Percentiles rank a stretch among this genome's conserved stretches.
These are phyloP conservation scores for Garra rufa DNA, from an alignment of 2,113 vertebrate genomes.

Conservation along the genomic window DNA sequence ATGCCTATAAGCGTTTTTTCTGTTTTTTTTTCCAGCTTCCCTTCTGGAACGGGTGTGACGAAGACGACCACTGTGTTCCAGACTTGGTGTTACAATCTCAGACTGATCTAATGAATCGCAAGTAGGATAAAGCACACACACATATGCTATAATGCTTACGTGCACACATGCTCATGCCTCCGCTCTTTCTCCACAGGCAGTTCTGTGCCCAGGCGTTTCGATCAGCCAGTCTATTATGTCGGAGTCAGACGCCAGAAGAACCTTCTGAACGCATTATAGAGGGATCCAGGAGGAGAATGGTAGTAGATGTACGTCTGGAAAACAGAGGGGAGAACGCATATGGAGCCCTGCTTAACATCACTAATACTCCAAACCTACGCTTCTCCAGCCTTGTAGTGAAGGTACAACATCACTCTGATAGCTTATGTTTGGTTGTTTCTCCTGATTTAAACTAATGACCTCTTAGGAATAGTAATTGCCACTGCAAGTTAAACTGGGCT, in stretches of 20 bases:
- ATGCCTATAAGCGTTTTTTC: background rate
- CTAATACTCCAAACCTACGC: conserved; percentile 87
- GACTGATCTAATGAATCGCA: conserved; percentile 85
- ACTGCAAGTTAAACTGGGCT: background rate
- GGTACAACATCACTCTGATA: conserved; percentile 65
- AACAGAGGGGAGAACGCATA: conserved; percentile 96
- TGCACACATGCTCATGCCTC: background rate
- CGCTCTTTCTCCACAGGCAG: conserved; percentile 74
- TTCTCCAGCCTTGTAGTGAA: conserved; percentile 89
- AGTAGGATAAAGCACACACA: conserved; percentile 72
- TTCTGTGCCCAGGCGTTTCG: conserved; percentile 82
- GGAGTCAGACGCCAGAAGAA: conserved; percentile 31
- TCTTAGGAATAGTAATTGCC: background rate
- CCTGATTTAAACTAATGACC: background rate
- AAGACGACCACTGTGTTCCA: conserved; percentile 92
- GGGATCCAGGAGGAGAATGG: conserved; percentile 83
- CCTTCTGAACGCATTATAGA: conserved; percentile 80
- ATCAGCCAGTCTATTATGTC: conserved; percentile 66
- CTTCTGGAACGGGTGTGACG: conserved; percentile 97
- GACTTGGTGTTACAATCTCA: conserved; percentile 87
- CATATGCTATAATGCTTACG: background rate
- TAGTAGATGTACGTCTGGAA: conserved; percentile 84
- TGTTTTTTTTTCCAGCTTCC: conserved; percentile 80
- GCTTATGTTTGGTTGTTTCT: background rate
- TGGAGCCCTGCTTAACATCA: conserved; percentile 84